A percentile compares a stretch with the other conserved stretches of the same genome.
These are phyloP conservation scores for Bufo gargarizans DNA, from an alignment of 2,113 vertebrate genomes.

Conservation along the genomic window DNA sequence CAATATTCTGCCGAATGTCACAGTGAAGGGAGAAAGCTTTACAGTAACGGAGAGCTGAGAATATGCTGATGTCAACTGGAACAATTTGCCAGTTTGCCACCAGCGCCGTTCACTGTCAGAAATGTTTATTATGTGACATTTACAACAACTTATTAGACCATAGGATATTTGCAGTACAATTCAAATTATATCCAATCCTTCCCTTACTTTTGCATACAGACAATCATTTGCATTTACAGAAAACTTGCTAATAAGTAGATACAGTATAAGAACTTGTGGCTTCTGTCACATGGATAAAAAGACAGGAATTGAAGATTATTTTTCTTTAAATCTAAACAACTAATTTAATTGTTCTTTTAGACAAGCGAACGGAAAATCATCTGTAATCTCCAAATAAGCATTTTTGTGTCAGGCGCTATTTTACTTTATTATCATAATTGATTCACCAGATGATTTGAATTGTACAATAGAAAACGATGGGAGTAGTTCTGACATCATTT, in stretches of 20 bases:
- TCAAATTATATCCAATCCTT: neutral
- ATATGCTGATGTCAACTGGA: neutral
- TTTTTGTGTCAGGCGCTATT: too few relatives aligned
- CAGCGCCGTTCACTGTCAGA: neutral
- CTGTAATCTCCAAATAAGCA: too few relatives aligned
- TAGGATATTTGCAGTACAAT: neutral
- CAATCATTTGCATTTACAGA: neutral
- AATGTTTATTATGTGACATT: slow-evolving; percentile 1
- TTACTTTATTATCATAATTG: too few relatives aligned
- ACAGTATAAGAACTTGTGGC: neutral
- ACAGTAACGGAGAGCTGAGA: neutral
- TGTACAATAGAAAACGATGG: too few relatives aligned
- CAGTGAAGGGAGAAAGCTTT: neutral
- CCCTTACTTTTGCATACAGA: neutral
- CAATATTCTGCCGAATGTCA: neutral
- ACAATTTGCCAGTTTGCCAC: neutral
- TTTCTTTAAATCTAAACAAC: too few relatives aligned
- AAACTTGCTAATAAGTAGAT: neutral
- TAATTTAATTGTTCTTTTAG: too few relatives aligned
- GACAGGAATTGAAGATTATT: too few relatives aligned
- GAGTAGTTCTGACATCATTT: too few relatives aligned
- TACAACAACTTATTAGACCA: neutral
- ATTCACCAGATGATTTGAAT: too few relatives aligned
- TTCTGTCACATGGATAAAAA: neutral
- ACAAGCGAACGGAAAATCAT: too few relatives aligned